Evolutionary conservation across 1,140 invertebrate genomes (phyloP).

Genomic region (Daktulosphaira vitifoliae): DNA sequence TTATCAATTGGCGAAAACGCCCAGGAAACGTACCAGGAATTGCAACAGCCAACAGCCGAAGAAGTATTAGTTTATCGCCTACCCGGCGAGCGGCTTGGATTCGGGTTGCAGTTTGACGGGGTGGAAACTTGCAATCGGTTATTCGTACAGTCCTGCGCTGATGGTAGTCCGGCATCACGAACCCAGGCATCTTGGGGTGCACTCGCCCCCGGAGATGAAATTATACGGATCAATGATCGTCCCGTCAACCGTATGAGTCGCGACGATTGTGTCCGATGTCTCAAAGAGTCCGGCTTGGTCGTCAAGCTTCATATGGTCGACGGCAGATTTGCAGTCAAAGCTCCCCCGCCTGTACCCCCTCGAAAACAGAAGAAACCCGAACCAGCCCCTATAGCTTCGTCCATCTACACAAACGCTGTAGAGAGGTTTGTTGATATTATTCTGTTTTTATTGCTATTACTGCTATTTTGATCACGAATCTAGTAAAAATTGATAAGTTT

Average conservation of each 20-base stretch:
- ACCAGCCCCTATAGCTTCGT: not conserved
- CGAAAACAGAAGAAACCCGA: constrained; percentile 30
- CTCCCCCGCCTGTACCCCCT: constrained; percentile 38
- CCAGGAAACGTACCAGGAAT: constrained; percentile 35
- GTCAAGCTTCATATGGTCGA: constrained; percentile 50
- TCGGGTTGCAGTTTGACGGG: constrained; percentile 85
- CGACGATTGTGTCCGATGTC: constrained; percentile 71
- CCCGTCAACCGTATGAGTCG: constrained; percentile 69
- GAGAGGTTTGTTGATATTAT: constrained; percentile 13
- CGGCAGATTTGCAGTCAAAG: constrained; percentile 2
- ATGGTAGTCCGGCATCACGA: constrained; percentile 75
- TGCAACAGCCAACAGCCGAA: constrained; percentile 48
- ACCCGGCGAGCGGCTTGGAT: constrained; percentile 79
- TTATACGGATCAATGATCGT: constrained; percentile 70
- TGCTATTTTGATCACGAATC: no score
- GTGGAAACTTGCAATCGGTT: constrained; percentile 65
- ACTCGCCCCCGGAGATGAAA: constrained; percentile 75
- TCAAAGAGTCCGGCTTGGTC: constrained; percentile 74
- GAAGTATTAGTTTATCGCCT: constrained; percentile 71
- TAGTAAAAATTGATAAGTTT: no score
- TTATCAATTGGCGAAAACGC: constrained; percentile 45
- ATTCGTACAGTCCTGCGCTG: constrained; percentile 80
- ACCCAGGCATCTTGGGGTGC: constrained; percentile 69
- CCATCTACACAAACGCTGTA: constrained; percentile 8
- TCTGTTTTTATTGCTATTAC: no score